phyloP scores from a whole-genome alignment of 1,140 invertebrate genomes.

The Aphelenchoides fujianensis region DNA sequence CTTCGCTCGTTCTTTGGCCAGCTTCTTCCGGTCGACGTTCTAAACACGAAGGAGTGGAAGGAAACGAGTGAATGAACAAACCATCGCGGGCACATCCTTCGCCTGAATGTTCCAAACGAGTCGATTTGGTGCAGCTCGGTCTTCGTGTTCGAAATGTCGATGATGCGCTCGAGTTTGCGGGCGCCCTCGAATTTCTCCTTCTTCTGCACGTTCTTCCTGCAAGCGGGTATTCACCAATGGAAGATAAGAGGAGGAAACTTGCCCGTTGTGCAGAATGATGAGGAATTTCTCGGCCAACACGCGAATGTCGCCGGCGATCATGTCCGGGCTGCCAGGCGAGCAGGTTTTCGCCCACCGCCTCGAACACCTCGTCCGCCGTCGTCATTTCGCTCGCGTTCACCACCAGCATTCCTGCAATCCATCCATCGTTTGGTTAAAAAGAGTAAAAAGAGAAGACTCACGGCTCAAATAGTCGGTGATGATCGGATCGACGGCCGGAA shows the following conservation, averaged over 20 bases:
- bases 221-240: slow-evolving; percentile 4
- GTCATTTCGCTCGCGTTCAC: slow-evolving; percentile 45
- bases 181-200: slow-evolving; percentile 13
- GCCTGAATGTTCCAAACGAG: slow-evolving; percentile 46
- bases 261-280: slow-evolving; percentile 44
- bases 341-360: slow-evolving; percentile 48
- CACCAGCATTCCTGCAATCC: slow-evolving; percentile 43
- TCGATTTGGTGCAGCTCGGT: slow-evolving; percentile 37
- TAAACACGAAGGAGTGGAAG: slow-evolving; percentile 9
- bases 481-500: slow-evolving; percentile 38
- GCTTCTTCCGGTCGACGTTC: slow-evolving; percentile 82
- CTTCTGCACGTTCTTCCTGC: slow-evolving; percentile 34
- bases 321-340: slow-evolving; percentile 30
- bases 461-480: slow-evolving; percentile 35
- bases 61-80: slow-evolving; percentile 13
- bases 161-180: slow-evolving; percentile 42
- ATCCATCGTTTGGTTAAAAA: too few relatives aligned
- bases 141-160: slow-evolving; percentile 41
- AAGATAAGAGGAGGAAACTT: slow-evolving; percentile 11
- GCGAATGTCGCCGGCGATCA: slow-evolving; percentile 29
- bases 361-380: slow-evolving; percentile 32
- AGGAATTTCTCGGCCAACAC: slow-evolving; percentile 45
- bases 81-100: slow-evolving; percentile 45
- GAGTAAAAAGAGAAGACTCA: slow-evolving; percentile 13
- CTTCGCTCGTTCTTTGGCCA: slow-evolving; percentile 90